Conservation (phyloP, 2,113 vertebrate genomes). For the Australoheros scitulus region DNA sequence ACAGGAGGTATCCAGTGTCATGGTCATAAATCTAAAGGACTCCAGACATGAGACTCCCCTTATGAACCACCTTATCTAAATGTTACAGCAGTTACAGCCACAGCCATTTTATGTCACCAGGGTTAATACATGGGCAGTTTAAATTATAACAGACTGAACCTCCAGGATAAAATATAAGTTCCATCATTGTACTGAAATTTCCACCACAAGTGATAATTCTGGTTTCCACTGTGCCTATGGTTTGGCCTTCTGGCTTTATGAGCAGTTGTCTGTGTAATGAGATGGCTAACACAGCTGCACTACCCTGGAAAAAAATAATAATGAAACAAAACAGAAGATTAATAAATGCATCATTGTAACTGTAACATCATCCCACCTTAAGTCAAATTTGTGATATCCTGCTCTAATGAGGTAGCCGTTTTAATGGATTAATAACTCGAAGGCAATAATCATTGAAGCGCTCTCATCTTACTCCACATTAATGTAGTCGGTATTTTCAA, state of each 20-base stretch:
- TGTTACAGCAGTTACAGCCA: constrained; percentile 23
- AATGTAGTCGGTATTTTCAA: not conserved
- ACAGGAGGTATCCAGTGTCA: constrained; percentile 3
- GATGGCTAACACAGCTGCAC: not conserved
- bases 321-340: not conserved
- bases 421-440: not conserved
- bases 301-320: not conserved
- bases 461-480: not conserved
- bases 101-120: constrained; percentile 1
- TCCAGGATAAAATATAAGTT: not conserved
- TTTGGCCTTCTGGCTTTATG: not conserved
- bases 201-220: not conserved
- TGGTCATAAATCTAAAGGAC: constrained; percentile 42
- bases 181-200: not conserved
- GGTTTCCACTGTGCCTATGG: not conserved
- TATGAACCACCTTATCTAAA: constrained; percentile 40
- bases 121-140: constrained; percentile 26
- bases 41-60: constrained; percentile 11
- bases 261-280: constrained; percentile 3
- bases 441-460: not conserved
- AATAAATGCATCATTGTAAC: not conserved
- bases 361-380: not conserved
- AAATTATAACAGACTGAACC: not conserved
- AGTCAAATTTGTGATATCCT: not conserved
- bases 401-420: not conserved